These are phyloP conservation scores for Cryptomyrus ogoouensis DNA, from an alignment of 2,113 vertebrate genomes.

Conservation along the genomic window DNA sequence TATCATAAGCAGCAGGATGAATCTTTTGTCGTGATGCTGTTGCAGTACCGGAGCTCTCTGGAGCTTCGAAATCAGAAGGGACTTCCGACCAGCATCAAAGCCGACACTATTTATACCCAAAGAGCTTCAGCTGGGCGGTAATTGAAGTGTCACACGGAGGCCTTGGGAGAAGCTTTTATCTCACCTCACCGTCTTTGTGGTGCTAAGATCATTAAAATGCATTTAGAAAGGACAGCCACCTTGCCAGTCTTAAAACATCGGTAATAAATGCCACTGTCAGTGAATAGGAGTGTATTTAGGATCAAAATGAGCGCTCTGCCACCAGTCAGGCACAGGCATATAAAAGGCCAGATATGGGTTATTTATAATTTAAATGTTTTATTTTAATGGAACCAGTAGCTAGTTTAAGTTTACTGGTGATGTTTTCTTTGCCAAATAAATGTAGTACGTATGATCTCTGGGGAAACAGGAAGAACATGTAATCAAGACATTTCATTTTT, in stretches of 20 bases:
- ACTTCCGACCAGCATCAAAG: slow-evolving; percentile 33
- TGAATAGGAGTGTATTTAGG: slow-evolving; percentile 5
- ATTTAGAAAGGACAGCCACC: slow-evolving; percentile 26
- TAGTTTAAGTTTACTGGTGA: background rate
- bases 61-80: slow-evolving; percentile 26
- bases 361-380: background rate
- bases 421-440: background rate
- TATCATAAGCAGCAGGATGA: background rate
- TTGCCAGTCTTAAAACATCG: slow-evolving; percentile 19
- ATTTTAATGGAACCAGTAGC: background rate
- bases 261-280: slow-evolving; percentile 27
- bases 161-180: slow-evolving; percentile 26
- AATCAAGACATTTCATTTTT: background rate
- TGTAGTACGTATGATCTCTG: background rate
- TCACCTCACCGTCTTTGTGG: slow-evolving; percentile 17
- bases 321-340: background rate
- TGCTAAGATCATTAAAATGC: slow-evolving; percentile 33
- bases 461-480: background rate
- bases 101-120: slow-evolving; percentile 30
- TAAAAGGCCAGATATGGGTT: background rate
- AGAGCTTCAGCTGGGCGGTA: slow-evolving; percentile 29
- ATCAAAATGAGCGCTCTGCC: background rate
- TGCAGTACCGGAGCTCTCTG: slow-evolving; percentile 14
- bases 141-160: slow-evolving; percentile 28
- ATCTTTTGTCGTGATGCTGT: background rate